Conservation (phyloP, 2,113 vertebrate species). For the Rana temporaria region DNA sequence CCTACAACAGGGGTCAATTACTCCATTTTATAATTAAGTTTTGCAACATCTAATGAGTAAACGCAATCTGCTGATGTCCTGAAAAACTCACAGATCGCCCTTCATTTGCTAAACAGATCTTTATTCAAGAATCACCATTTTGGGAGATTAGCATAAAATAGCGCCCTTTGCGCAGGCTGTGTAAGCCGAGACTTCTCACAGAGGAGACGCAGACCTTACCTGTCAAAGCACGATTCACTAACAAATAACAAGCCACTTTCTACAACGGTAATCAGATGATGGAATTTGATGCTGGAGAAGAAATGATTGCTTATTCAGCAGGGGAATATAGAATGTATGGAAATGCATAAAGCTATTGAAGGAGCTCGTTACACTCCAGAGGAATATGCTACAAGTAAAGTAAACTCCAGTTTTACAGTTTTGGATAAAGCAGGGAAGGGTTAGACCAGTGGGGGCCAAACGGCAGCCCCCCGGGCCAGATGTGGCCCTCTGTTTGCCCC, state of each 20-base stretch:
- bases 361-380: neutral
- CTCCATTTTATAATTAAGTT: neutral
- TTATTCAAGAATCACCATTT: slow-evolving; percentile 4
- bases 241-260: neutral
- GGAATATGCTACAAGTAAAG: no score
- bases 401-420: no score
- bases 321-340: neutral
- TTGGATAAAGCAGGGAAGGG: no score
- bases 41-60: neutral
- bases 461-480: no score
- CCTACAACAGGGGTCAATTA: neutral
- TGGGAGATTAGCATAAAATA: neutral
- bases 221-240: slow-evolving; percentile 2
- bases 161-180: neutral
- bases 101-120: slow-evolving; percentile 23
- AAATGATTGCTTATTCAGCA: neutral
- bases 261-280: neutral
- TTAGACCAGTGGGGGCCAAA: neutral
- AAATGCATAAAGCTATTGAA: neutral
- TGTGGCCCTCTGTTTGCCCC: no score
- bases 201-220: neutral
- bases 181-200: neutral
- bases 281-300: neutral
- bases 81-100: neutral
- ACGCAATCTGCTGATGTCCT: neutral